Percentiles rank a stretch among this genome's conserved stretches.
phyloP scores from a whole-genome alignment of 2,113 vertebrate species.

The Cheilinus undulatus region DNA sequence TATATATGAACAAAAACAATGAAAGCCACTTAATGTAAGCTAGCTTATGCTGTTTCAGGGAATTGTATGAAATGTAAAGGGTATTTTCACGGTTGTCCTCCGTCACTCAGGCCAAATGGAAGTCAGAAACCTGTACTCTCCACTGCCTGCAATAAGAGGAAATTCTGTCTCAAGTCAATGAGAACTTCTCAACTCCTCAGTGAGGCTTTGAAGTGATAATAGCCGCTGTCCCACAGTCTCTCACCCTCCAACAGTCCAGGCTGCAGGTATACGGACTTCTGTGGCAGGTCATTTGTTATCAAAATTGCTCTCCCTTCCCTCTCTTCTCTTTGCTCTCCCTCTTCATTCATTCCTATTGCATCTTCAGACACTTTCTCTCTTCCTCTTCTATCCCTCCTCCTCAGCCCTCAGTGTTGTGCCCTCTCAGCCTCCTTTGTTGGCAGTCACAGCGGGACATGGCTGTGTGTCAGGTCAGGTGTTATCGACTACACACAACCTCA shows the following conservation, averaged over 20 bases:
- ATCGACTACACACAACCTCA: slow-evolving; percentile 36
- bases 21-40: too few species aligned
- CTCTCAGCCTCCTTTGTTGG: slow-evolving; percentile 57
- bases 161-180: slow-evolving; percentile 43
- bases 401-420: slow-evolving; percentile 17
- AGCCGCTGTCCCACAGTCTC: slow-evolving; percentile 41
- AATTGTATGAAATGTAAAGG: neutral
- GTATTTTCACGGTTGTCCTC: too few species aligned
- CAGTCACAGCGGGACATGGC: slow-evolving; percentile 34
- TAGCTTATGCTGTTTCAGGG: neutral
- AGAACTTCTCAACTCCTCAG: slow-evolving; percentile 51
- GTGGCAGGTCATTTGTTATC: slow-evolving; percentile 74
- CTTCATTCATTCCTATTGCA: neutral
- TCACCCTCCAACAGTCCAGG: slow-evolving; percentile 23
- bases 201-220: slow-evolving; percentile 73
- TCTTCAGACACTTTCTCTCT: slow-evolving; percentile 1
- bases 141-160: slow-evolving; percentile 4
- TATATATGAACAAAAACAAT: too few species aligned
- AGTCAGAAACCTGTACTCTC: neutral
- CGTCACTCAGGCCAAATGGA: slow-evolving; percentile 1
- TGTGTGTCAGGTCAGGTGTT: slow-evolving; percentile 58
- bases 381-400: neutral
- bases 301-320: slow-evolving; percentile 64
- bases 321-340: slow-evolving; percentile 21
- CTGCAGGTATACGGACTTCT: slow-evolving; percentile 49